Conservation (phyloP, 1,140 invertebrate genomes). For the Tetramorium simillimum region DNA sequence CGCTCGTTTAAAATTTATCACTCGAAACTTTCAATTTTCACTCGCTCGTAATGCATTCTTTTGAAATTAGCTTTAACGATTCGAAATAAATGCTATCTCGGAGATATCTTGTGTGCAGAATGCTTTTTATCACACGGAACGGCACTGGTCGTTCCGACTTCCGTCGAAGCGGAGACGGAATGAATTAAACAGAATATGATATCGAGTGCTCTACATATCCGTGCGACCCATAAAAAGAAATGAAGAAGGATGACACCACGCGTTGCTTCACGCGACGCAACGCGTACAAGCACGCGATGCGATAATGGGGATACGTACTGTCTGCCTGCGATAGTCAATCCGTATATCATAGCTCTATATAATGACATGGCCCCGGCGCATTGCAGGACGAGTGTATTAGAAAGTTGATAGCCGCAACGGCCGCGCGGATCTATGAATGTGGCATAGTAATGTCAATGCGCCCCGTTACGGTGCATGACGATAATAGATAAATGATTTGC, state of each 20-base stretch:
- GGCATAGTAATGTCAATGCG: constrained; percentile 52
- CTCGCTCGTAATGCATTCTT: neutral
- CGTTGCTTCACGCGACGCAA: constrained; percentile 30
- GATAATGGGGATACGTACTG: constrained; percentile 5
- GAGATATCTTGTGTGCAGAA: neutral
- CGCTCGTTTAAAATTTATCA: neutral
- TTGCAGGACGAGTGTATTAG: constrained; percentile 53
- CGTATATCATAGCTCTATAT: constrained; percentile 33
- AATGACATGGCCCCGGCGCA: constrained; percentile 40
- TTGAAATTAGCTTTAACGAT: neutral
- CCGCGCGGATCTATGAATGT: constrained; percentile 42
- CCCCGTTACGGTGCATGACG: neutral
- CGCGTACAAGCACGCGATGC: constrained; percentile 18
- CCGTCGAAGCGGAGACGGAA: neutral
- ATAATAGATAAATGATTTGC: constrained; percentile 49
- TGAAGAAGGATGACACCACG: constrained; percentile 3
- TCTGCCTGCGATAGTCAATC: neutral
- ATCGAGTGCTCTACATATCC: neutral
- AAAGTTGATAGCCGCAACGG: constrained; percentile 49
- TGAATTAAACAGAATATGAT: neutral
- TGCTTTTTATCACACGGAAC: neutral
- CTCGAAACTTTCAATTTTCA: constrained; percentile 15
- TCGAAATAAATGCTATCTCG: neutral
- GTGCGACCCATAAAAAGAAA: constrained; percentile 17
- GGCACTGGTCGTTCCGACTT: neutral